These are phyloP conservation scores for Panthera leo DNA, from an alignment of 2,113 vertebrate genomes.

Conservation along the genomic window DNA sequence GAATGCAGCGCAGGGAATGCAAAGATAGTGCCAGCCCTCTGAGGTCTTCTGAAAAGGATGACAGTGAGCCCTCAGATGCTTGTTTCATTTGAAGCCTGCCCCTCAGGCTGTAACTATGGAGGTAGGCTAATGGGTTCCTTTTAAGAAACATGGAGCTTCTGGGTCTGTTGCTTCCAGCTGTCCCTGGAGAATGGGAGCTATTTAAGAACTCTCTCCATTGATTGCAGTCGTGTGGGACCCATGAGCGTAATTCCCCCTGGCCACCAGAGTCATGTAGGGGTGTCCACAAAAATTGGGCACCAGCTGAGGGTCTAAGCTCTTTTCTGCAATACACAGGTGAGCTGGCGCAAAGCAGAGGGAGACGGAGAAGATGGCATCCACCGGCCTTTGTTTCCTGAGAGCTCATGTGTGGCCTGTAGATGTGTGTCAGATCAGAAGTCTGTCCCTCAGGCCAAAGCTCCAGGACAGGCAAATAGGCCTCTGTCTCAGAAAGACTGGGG, in stretches of 20 bases:
- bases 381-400: background rate
- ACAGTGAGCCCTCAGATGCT: background rate
- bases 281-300: background rate
- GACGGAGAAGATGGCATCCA: rapidly evolving
- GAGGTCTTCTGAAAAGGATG: background rate
- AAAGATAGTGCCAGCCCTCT: background rate
- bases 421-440: background rate
- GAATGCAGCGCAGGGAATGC: background rate
- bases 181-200: background rate
- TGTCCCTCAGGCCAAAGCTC: background rate
- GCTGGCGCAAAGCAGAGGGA: background rate
- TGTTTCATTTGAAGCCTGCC: background rate
- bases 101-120: background rate
- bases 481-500: background rate
- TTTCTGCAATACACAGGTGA: rapidly evolving
- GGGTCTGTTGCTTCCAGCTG: background rate
- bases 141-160: background rate
- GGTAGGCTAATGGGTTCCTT: background rate
- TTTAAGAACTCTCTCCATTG: background rate
- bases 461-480: background rate
- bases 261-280: background rate
- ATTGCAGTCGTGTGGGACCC: background rate
- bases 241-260: background rate
- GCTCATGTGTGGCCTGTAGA: background rate
- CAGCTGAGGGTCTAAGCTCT: too few species aligned